A percentile compares a stretch with the other conserved stretches of the same genome.
These are phyloP conservation scores for Halisarca cf. caerulea DNA, from an alignment of 37 sponge, comb jelly and placozoan species.

Conservation along the genomic window DNA sequence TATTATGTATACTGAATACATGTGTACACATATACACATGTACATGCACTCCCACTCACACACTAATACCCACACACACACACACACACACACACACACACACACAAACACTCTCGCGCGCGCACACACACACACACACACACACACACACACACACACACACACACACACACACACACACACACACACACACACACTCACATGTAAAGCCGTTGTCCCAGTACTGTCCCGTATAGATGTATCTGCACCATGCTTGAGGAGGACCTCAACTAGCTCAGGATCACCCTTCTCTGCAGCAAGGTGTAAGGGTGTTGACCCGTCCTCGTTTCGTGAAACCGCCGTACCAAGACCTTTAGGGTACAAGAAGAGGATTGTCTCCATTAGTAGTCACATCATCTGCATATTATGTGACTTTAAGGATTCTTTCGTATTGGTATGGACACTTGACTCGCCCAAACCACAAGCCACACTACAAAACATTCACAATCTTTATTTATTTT, in stretches of 20 bases:
- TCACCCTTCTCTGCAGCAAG: slow-evolving; percentile 68
- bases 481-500: too few relatives aligned
- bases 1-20: too few relatives aligned
- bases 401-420: too few relatives aligned
- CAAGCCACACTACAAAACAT: too few relatives aligned
- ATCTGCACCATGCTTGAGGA: slow-evolving; percentile 74
- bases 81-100: not conserved
- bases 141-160: not conserved
- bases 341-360: slow-evolving; percentile 25
- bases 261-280: slow-evolving; percentile 40
- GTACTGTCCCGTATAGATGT: slow-evolving; percentile 68
- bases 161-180: slow-evolving; percentile 20
- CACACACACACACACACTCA: slow-evolving; percentile 31
- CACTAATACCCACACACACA: too few relatives aligned
- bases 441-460: too few relatives aligned
- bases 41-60: too few relatives aligned
- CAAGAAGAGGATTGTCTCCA: too few relatives aligned
- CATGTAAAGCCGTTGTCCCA: slow-evolving; percentile 84
- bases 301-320: slow-evolving; percentile 77
- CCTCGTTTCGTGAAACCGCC: slow-evolving; percentile 63
- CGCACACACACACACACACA: slow-evolving; percentile 5
- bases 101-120: not conserved
- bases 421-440: too few relatives aligned
- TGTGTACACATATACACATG: too few relatives aligned
- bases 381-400: too few relatives aligned